Conservation (phyloP, 2,888 invertebrate genomes). For the Chrysopilus asiliformis region DNA sequence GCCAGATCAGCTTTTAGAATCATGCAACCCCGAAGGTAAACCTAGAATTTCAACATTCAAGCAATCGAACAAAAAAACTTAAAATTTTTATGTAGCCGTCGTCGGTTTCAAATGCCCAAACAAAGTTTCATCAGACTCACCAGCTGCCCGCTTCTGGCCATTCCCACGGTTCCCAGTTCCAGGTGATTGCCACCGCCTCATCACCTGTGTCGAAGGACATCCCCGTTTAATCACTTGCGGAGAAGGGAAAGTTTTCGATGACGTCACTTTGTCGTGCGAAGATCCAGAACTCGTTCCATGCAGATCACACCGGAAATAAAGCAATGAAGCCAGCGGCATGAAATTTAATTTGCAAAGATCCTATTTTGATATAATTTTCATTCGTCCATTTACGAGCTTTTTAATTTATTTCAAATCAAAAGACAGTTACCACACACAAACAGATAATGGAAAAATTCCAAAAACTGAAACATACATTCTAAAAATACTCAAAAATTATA, state of each 20-base stretch:
- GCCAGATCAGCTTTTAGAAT: conserved; percentile 79
- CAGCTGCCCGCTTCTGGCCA: conserved; percentile 83
- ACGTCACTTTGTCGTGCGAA: conserved; percentile 68
- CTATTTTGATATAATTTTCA: too few relatives aligned
- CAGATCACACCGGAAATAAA: conserved; percentile 27
- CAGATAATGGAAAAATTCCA: too few relatives aligned
- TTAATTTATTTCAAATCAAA: too few relatives aligned
- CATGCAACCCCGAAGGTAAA: conserved; percentile 78
- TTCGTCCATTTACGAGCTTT: too few relatives aligned
- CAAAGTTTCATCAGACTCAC: conserved; percentile 64
- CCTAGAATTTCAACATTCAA: background rate
- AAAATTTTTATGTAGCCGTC: conserved; percentile 44
- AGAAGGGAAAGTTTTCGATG: conserved; percentile 77
- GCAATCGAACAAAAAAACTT: background rate
- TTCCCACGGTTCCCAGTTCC: conserved; percentile 82
- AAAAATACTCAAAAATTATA: too few relatives aligned
- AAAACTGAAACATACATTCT: too few relatives aligned
- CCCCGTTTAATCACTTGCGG: conserved; percentile 80
- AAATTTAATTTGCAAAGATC: too few relatives aligned
- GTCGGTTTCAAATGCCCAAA: conserved; percentile 86
- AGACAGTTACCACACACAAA: too few relatives aligned
- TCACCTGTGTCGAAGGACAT: conserved; percentile 82
- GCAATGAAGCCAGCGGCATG: too few relatives aligned
- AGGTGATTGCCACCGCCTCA: conserved; percentile 73
- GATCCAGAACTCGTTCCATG: conserved; percentile 40